Conservation (phyloP, 1,140 invertebrate genomes). For the Papilio dardanus region DNA sequence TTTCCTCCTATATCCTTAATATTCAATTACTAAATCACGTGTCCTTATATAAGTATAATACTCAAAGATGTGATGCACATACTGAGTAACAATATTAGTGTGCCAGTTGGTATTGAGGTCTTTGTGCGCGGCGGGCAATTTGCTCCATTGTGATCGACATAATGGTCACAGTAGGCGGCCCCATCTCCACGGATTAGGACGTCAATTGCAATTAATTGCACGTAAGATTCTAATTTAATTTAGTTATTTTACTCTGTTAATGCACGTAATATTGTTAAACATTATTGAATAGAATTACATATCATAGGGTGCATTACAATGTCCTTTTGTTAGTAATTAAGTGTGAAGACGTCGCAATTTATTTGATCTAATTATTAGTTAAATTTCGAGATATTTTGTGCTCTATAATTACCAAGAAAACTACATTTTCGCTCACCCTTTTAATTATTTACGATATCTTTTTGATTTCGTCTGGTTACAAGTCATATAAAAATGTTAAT, state of each 20-base stretch:
- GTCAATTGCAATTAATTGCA: slow-evolving; percentile 20
- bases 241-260: background rate
- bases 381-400: no score
- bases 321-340: background rate
- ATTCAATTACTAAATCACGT: background rate
- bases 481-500: background rate
- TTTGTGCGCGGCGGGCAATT: background rate
- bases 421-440: no score
- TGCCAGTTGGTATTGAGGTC: slow-evolving; percentile 13
- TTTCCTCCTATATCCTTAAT: no score
- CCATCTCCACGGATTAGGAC: slow-evolving; percentile 3
- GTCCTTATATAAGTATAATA: background rate
- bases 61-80: background rate
- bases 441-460: background rate
- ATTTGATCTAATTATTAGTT: no score
- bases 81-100: slow-evolving; percentile 5
- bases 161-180: background rate
- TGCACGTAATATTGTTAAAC: background rate
- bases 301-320: no score
- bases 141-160: slow-evolving; percentile 22
- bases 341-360: background rate
- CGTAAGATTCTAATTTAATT: slow-evolving; percentile 8
- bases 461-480: no score
- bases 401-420: background rate
- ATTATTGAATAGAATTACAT: background rate